Conservation (phyloP, 2,113 vertebrate species). For the Caretta caretta region DNA sequence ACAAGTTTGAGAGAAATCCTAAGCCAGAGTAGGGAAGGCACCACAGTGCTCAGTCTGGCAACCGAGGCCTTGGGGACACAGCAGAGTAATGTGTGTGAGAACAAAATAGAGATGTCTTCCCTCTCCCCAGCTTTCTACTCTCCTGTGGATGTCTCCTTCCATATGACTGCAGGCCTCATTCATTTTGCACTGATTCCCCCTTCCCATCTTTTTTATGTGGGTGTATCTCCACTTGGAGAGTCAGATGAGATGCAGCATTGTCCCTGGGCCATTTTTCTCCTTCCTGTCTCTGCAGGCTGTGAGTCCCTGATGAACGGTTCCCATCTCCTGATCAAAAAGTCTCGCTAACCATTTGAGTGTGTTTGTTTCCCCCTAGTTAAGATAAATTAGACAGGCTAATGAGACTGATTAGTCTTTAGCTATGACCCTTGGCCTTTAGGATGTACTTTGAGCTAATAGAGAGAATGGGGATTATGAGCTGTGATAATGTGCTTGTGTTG, state of each 20-base stretch:
- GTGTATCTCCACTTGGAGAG: conserved; percentile 21
- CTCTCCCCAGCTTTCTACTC: not conserved
- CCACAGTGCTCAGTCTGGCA: not conserved
- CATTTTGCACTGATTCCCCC: not conserved
- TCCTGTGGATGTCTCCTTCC: not conserved
- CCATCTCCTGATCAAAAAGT: conserved; percentile 82
- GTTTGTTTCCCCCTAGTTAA: conserved; percentile 84
- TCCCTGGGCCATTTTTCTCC: conserved; percentile 69
- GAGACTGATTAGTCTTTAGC: conserved; percentile 88
- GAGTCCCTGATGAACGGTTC: conserved; percentile 89
- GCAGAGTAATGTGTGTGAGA: not conserved
- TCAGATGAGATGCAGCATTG: conserved; percentile 59
- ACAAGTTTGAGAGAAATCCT: conserved; percentile 51
- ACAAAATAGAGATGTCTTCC: conserved; percentile 12
- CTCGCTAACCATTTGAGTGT: conserved; percentile 82
- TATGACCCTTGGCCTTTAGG: conserved; percentile 84
- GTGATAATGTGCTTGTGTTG: conserved; percentile 89
- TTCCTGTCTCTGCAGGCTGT: conserved; percentile 83
- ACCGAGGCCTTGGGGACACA: not conserved
- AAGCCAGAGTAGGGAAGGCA: conserved; percentile 16
- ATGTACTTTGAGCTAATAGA: conserved; percentile 83
- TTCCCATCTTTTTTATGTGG: fast-evolving
- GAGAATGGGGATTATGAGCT: conserved; percentile 82
- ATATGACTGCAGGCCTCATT: not conserved
- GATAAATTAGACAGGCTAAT: conserved; percentile 91